These are phyloP conservation scores for Gymnothorax reevesii DNA, from an alignment of 2,797 vertebrate genomes.

Conservation along the genomic window DNA sequence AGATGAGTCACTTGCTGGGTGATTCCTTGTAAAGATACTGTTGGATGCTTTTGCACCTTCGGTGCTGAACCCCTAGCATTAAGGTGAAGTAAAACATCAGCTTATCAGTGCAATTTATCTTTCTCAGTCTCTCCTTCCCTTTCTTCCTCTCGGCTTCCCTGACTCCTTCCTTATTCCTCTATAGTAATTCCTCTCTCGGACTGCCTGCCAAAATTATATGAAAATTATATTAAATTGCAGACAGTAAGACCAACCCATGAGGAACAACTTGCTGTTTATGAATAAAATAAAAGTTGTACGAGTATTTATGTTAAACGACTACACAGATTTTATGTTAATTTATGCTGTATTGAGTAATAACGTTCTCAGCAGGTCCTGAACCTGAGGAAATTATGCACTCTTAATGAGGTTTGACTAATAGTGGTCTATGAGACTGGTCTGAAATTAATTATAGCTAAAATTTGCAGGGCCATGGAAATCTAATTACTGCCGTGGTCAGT, in stretches of 20 bases:
- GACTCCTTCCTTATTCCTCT: no score
- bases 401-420: background rate
- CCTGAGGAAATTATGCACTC: background rate
- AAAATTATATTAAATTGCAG: background rate
- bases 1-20: no score
- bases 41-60: no score
- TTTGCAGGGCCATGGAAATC: background rate
- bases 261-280: background rate
- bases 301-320: background rate
- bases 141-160: no score
- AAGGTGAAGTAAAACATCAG: no score
- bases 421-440: background rate
- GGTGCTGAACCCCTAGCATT: no score
- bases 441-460: background rate
- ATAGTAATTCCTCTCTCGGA: no score
- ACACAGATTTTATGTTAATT: background rate
- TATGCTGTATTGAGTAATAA: background rate
- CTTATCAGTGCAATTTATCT: no score
- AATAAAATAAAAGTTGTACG: background rate
- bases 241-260: background rate
- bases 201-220: background rate
- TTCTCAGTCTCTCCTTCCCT: no score
- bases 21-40: no score
- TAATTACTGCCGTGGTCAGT: slow-evolving; percentile 1
- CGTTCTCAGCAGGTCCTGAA: background rate